Conservation (phyloP, 2,888 invertebrate genomes). For the Osedax frankpressi region DNA sequence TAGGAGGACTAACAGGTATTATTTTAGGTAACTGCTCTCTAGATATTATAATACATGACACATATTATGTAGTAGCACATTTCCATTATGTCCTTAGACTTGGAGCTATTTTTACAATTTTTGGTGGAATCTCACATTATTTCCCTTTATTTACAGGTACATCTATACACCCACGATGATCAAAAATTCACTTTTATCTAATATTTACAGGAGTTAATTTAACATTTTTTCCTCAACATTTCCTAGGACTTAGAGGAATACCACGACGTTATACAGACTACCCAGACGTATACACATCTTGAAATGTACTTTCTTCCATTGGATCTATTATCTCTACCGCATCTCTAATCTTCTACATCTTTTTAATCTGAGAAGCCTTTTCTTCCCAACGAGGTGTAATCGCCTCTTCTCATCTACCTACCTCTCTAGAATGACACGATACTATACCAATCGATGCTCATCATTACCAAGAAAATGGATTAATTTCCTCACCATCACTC, state of each 20-base stretch:
- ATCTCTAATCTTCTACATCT: slow-evolving; percentile 29
- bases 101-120: slow-evolving; percentile 64
- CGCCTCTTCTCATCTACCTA: slow-evolving; percentile 20
- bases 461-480: slow-evolving; percentile 25
- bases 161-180: slow-evolving; percentile 52
- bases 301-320: slow-evolving; percentile 31
- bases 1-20: slow-evolving; percentile 54
- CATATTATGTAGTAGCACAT: slow-evolving; percentile 72
- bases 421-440: slow-evolving; percentile 29
- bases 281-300: slow-evolving; percentile 51
- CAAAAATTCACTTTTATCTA: slow-evolving; percentile 58
- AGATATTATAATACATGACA: slow-evolving; percentile 66
- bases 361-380: slow-evolving; percentile 31
- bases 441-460: slow-evolving; percentile 29
- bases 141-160: slow-evolving; percentile 58
- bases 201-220: slow-evolving; percentile 67
- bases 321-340: slow-evolving; percentile 30
- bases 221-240: slow-evolving; percentile 70
- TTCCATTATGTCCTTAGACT: slow-evolving; percentile 70
- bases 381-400: slow-evolving; percentile 28
- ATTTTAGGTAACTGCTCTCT: slow-evolving; percentile 57
- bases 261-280: slow-evolving; percentile 66
- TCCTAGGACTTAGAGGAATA: slow-evolving; percentile 59
- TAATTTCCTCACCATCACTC: slow-evolving; percentile 15
- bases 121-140: slow-evolving; percentile 62